Base-by-base conservation (phyloP, 2,797 vertebrate species). In the Hephaestus fuliginosus region DNA sequence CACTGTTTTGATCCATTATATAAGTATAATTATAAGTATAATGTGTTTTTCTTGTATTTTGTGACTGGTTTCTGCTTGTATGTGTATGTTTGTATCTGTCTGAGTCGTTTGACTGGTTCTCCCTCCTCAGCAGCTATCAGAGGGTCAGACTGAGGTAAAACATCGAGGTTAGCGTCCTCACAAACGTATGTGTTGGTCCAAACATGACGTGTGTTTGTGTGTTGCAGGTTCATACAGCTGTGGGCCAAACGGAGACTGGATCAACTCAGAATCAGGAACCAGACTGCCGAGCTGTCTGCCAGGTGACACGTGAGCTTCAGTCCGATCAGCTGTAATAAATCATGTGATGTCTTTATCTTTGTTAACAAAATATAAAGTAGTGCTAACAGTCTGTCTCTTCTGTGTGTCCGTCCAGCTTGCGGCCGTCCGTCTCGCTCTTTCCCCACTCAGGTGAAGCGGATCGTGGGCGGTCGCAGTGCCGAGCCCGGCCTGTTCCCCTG, bases 401-500 rank as follows among this genome's bases (percentile, higher is more conserved):
- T 53, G 5, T 86, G 66, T 82, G 30, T 79, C 12, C 52, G 67
- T 66, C 18, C 91, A 99, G 98, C 94, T 25, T 99, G 98, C 0
- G 98, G 98, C 0, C 95, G 89, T 17, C 97, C 97, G 0, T 87
- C 91, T 28, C 96, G 93, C 7, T 17, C 93, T 2, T 91, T 97
- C 56, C 97, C 97, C 0, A 76, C 86, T 15, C 95, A 97, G 67
- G 93, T 96, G 91, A 98, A 98, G 91, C 92, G 98, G 36, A 97
- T 99, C 12, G 97, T 99, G 0, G 98, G 98, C 0, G 98, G 98
- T 13, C 94, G 95, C 0, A 93, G 93, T 0, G 97, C 98, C 0
- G 95, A 95, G 64, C 96, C 96, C 0, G 98, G 98, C 11, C 95
- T 96, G 72, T 99, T 99, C 86, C 98, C 98, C 0, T 99, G 98